Conservation (phyloP, 2,113 vertebrate genomes). For the Odobenus rosmarus region DNA sequence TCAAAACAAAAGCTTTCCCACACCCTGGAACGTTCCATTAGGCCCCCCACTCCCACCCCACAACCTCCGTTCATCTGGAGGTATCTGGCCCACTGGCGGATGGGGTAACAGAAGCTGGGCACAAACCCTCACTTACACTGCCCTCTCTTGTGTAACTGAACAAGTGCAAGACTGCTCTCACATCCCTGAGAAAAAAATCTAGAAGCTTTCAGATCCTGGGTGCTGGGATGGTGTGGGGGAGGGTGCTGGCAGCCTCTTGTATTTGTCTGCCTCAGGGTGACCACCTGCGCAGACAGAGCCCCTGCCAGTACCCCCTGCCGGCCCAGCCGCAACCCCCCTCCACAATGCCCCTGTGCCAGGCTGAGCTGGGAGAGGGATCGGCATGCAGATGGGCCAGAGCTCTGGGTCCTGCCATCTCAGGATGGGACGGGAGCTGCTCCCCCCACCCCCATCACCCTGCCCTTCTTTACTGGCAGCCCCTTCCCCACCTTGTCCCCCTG, state of each 20-base stretch:
- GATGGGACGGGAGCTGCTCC: not conserved
- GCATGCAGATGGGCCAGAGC: no score
- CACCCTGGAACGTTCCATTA: not conserved
- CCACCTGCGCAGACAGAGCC: constrained; percentile 70
- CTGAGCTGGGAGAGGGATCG: not conserved
- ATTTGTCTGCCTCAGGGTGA: constrained; percentile 66
- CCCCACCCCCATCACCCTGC: no score
- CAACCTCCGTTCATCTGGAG: not conserved
- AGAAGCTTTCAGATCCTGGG: not conserved
- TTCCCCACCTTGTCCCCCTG: not conserved
- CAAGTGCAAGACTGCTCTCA: not conserved
- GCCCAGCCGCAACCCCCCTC: not conserved
- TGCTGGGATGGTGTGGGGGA: not conserved
- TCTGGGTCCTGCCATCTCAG: not conserved
- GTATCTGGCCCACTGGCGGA: not conserved
- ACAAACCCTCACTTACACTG: not conserved
- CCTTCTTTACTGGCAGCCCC: not conserved
- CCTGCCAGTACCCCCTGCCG: not conserved
- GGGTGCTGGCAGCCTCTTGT: constrained; percentile 29
- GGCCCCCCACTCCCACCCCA: not conserved
- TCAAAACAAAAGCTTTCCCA: not conserved
- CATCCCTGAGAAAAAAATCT: not conserved
- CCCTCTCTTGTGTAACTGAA: not conserved
- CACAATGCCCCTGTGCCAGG: not conserved
- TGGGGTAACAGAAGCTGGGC: no score